Evolutionary conservation across 2,888 invertebrate genomes (phyloP).

Genomic region (Nymphalis urticae): DNA sequence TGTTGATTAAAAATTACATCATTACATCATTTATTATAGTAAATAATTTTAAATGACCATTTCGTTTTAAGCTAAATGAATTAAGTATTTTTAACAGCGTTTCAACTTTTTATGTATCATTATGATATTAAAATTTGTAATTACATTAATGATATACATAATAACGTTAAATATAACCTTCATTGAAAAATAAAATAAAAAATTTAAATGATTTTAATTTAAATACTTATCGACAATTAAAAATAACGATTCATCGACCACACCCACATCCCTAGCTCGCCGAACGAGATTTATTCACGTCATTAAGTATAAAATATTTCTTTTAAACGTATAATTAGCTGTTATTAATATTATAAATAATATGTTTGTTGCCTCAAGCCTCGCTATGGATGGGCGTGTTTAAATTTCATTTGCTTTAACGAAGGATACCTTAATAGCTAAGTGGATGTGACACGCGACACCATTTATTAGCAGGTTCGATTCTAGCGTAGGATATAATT

Average conservation of each 20-base stretch:
- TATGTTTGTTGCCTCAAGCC: slow-evolving; percentile 55
- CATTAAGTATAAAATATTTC: slow-evolving; percentile 81
- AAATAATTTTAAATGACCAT: background rate
- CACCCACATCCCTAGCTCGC: slow-evolving; percentile 54
- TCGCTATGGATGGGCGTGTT: slow-evolving; percentile 52
- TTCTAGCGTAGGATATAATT: slow-evolving; percentile 19
- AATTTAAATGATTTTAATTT: background rate
- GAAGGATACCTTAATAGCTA: slow-evolving; percentile 33
- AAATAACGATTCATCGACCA: slow-evolving; percentile 40
- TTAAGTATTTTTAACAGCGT: too few species aligned
- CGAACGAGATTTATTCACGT: slow-evolving; percentile 77
- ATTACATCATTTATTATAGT: background rate
- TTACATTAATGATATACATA: too few species aligned
- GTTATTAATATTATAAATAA: slow-evolving; percentile 81
- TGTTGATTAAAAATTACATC: background rate
- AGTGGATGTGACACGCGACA: slow-evolving; percentile 35
- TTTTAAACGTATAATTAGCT: slow-evolving; percentile 80
- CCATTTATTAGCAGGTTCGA: slow-evolving; percentile 29
- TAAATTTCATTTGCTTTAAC: slow-evolving; percentile 52
- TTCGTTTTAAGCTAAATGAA: too few species aligned
- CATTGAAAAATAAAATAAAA: background rate
- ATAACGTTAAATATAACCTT: too few species aligned
- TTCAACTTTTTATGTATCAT: too few species aligned
- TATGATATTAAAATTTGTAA: too few species aligned
- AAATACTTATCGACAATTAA: slow-evolving; percentile 42